Conservation (phyloP, 1,140 invertebrate genomes). For the Periplaneta americana region DNA sequence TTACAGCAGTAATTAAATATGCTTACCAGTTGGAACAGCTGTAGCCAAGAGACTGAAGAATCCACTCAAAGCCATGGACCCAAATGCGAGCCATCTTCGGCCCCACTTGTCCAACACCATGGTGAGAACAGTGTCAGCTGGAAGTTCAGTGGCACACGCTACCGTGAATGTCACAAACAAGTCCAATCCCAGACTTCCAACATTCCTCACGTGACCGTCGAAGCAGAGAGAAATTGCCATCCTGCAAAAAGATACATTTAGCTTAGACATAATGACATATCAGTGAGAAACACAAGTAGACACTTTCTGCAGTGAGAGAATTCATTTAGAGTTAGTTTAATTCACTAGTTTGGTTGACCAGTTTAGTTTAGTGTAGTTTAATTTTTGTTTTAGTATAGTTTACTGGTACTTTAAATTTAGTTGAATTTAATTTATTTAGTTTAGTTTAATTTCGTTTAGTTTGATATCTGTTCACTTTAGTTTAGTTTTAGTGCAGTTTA, state of each 20-base stretch:
- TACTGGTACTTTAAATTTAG: too few relatives aligned
- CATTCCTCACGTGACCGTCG: constrained; percentile 80
- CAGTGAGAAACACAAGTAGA: too few relatives aligned
- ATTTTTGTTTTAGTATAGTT: too few relatives aligned
- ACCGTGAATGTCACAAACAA: constrained; percentile 80
- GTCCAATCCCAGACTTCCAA: constrained; percentile 70
- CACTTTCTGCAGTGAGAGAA: too few relatives aligned
- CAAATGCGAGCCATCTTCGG: constrained; percentile 75
- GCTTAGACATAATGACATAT: too few relatives aligned
- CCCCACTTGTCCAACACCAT: constrained; percentile 75
- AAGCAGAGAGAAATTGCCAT: constrained; percentile 82
- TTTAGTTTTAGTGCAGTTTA: too few relatives aligned
- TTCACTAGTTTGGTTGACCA: too few relatives aligned
- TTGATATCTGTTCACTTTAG: too few relatives aligned
- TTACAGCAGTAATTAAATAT: not conserved
- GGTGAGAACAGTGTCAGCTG: constrained; percentile 76
- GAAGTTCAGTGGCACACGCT: constrained; percentile 73
- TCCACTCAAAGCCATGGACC: constrained; percentile 71
- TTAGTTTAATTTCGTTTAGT: too few relatives aligned
- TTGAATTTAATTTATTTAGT: too few relatives aligned
- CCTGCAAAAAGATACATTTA: constrained; percentile 41
- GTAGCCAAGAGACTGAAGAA: constrained; percentile 72
- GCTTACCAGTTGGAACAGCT: constrained; percentile 57
- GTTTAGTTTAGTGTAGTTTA: too few relatives aligned
- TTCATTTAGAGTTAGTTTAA: too few relatives aligned